phyloP scores from a whole-genome alignment of 2,113 vertebrate species.

The Rhinoderma darwinii region DNA sequence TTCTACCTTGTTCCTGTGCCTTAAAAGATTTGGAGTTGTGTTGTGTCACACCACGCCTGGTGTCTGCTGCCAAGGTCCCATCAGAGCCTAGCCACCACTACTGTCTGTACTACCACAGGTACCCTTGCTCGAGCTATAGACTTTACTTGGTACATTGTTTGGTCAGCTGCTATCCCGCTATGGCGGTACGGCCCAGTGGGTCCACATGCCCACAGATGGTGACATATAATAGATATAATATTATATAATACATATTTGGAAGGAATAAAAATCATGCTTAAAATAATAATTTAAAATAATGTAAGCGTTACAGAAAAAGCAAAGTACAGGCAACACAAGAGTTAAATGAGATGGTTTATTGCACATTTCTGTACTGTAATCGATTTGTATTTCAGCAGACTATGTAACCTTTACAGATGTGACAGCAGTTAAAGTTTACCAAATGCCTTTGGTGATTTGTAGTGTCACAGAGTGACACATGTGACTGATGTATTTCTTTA shows the following conservation, averaged over 20 bases:
- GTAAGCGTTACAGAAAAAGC: neutral
- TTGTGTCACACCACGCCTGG: too few species aligned
- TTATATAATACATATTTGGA: neutral
- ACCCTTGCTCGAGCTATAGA: too few species aligned
- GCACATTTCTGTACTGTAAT: slow-evolving; percentile 49
- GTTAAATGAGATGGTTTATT: slow-evolving; percentile 38
- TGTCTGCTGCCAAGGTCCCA: too few species aligned
- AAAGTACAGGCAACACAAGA: neutral
- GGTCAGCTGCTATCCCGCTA: too few species aligned
- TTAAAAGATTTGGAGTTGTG: too few species aligned
- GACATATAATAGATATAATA: too few species aligned
- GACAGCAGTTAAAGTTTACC: slow-evolving; percentile 71
- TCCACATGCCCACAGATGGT: too few species aligned
- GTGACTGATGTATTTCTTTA: slow-evolving; percentile 69
- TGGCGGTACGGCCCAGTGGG: too few species aligned
- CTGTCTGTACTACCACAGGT: too few species aligned
- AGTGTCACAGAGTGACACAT: slow-evolving; percentile 66
- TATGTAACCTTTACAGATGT: slow-evolving; percentile 66
- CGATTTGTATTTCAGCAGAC: slow-evolving; percentile 61
- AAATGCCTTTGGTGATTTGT: slow-evolving; percentile 68
- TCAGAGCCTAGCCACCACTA: too few species aligned
- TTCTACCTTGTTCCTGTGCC: too few species aligned
- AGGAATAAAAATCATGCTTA: neutral
- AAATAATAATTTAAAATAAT: neutral
- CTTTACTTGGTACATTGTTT: too few species aligned